Percentiles rank a stretch among this genome's conserved stretches.
Evolutionary conservation across 2,797 vertebrate species (phyloP).

Genomic region (Ptychobarbus kaznakovi): DNA sequence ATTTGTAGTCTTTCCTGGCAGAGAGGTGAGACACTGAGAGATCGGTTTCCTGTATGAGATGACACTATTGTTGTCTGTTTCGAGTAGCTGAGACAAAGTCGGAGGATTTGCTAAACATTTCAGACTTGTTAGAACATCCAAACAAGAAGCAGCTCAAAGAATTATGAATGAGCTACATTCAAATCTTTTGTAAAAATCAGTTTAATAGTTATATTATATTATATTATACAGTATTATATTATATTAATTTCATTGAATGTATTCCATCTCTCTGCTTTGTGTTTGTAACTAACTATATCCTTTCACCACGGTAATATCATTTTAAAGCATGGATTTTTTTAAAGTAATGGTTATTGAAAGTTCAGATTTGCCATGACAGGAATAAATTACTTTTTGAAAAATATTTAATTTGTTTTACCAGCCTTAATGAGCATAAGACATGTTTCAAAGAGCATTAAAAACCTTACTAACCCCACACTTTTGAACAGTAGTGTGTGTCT

Average conservation of each 20-base stretch:
- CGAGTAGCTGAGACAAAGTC: constrained; percentile 1
- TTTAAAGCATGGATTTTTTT: too few relatives aligned
- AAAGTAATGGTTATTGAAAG: too few relatives aligned
- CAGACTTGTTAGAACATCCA: background rate
- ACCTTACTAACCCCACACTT: too few relatives aligned
- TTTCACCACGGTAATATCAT: too few relatives aligned
- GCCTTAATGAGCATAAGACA: too few relatives aligned
- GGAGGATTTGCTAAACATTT: background rate
- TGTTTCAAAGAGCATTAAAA: too few relatives aligned
- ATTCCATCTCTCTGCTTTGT: background rate
- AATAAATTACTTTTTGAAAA: too few relatives aligned
- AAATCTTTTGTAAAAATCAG: background rate
- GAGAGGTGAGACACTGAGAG: constrained; percentile 48
- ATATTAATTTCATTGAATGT: too few relatives aligned
- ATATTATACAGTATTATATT: too few relatives aligned
- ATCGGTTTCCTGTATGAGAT: constrained; percentile 48
- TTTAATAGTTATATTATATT: background rate
- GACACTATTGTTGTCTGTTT: constrained; percentile 42
- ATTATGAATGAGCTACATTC: background rate
- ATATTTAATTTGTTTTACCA: too few relatives aligned
- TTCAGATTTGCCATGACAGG: too few relatives aligned
- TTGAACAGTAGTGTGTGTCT: too few relatives aligned
- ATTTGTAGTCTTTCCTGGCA: constrained; percentile 52
- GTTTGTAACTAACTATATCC: background rate
- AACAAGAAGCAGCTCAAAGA: background rate